A percentile compares a stretch with the other conserved stretches of the same genome.
Conservation (phyloP, 2,888 invertebrate species). For the Petrolisthes manimaculis region DNA sequence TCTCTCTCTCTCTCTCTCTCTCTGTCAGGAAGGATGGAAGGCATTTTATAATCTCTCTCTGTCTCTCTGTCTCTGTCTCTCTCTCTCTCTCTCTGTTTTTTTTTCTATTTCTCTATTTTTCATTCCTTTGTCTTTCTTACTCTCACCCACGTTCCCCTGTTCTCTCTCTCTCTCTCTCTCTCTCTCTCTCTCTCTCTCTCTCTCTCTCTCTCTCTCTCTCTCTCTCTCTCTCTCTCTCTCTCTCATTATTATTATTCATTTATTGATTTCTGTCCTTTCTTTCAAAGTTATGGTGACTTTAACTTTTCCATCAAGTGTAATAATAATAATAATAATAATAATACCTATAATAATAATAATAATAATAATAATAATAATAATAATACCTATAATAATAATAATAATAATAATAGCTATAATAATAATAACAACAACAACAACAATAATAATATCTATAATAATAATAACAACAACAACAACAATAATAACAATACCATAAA, state of each 20-base stretch:
- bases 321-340: no score
- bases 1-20: neutral
- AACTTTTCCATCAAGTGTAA: neutral
- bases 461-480: no score
- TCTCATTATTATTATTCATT: neutral
- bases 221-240: constrained; percentile 17
- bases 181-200: neutral
- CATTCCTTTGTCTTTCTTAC: neutral
- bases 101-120: neutral
- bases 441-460: no score
- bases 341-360: no score
- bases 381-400: no score
- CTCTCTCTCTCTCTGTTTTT: neutral
- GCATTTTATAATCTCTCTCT: no score
- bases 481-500: no score
- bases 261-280: neutral
- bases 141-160: neutral
- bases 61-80: neutral
- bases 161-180: neutral
- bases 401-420: no score
- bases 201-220: constrained; percentile 33
- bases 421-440: no score
- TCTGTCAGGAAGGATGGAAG: no score
- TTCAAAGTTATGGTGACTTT: neutral
- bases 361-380: no score